phyloP scores from a whole-genome alignment of 2,113 vertebrate genomes.

The Carassius gibelio region DNA sequence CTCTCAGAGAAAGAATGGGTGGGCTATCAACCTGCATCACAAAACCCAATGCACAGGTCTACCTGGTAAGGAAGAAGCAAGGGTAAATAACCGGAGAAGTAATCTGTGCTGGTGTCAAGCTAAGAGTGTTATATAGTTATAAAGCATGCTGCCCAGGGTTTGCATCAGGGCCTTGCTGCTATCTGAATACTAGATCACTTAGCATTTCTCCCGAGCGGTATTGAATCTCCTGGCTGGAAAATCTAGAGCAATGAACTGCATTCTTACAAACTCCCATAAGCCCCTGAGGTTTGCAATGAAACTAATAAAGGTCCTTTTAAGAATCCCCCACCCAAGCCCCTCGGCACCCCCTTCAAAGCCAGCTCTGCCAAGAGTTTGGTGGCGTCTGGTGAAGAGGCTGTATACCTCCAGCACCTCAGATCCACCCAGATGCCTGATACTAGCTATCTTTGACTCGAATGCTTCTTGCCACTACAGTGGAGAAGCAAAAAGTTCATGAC shows the following conservation, averaged over 20 bases:
- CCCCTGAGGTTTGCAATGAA: slow-evolving; percentile 69
- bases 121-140: neutral
- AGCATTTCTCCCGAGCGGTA: neutral
- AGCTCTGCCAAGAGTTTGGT: slow-evolving; percentile 47
- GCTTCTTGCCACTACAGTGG: neutral
- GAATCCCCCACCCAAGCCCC: slow-evolving; percentile 49
- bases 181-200: slow-evolving; percentile 20
- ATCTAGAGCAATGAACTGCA: slow-evolving; percentile 67
- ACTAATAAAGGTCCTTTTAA: slow-evolving; percentile 73
- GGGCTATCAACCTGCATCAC: neutral
- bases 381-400: slow-evolving; percentile 51
- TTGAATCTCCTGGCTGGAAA: slow-evolving; percentile 65
- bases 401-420: neutral
- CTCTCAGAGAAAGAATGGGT: neutral
- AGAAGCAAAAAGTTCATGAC: slow-evolving; percentile 44
- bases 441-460: neutral
- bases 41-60: neutral
- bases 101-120: neutral
- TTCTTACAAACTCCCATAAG: slow-evolving; percentile 68
- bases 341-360: slow-evolving; percentile 55
- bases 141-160: neutral
- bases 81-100: neutral
- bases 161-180: slow-evolving; percentile 1
- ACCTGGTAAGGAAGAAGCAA: neutral
- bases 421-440: neutral